These are phyloP conservation scores for Arrhamphus sclerolepis DNA, from an alignment of 2,797 vertebrate genomes.

Conservation along the genomic window DNA sequence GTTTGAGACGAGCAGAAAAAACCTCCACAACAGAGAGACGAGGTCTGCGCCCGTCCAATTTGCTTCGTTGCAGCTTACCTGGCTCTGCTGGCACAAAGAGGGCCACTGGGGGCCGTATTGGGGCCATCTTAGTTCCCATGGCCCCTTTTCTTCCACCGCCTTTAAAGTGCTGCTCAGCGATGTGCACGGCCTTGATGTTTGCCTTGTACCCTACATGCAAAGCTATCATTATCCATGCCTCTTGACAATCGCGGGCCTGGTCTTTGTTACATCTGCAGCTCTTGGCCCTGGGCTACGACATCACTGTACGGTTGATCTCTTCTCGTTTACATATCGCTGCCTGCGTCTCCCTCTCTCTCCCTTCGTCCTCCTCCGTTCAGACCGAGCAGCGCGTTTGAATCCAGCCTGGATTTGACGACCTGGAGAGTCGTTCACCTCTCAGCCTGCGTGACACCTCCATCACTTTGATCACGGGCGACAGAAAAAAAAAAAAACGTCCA, in stretches of 20 bases:
- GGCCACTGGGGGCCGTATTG: slow-evolving; percentile 69
- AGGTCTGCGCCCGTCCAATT: slow-evolving; percentile 64
- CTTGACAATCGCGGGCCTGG: slow-evolving; percentile 81
- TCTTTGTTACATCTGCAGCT: slow-evolving; percentile 82
- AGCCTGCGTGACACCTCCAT: slow-evolving; percentile 64
- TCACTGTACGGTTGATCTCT: slow-evolving; percentile 82
- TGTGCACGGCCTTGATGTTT: slow-evolving; percentile 80
- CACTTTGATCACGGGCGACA: slow-evolving; percentile 52
- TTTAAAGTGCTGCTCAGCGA: slow-evolving; percentile 75
- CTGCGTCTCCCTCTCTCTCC: slow-evolving; percentile 58
- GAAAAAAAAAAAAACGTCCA: slow-evolving; percentile 17
- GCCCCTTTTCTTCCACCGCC: slow-evolving; percentile 63
- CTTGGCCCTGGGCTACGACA: slow-evolving; percentile 80
- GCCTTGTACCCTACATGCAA: slow-evolving; percentile 82
- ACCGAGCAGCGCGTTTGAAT: slow-evolving; percentile 54
- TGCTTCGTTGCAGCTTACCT: slow-evolving; percentile 80
- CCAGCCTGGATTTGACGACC: slow-evolving; percentile 58
- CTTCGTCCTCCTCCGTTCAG: slow-evolving; percentile 39
- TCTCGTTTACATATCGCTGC: slow-evolving; percentile 82
- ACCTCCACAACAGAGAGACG: slow-evolving; percentile 40
- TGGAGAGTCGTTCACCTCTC: slow-evolving; percentile 68
- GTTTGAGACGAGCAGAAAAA: slow-evolving; percentile 42
- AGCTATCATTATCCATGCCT: slow-evolving; percentile 85
- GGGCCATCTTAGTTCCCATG: slow-evolving; percentile 65
- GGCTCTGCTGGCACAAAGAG: slow-evolving; percentile 66